Conservation (phyloP, 2,888 invertebrate species). For the Steromphala cineraria region DNA sequence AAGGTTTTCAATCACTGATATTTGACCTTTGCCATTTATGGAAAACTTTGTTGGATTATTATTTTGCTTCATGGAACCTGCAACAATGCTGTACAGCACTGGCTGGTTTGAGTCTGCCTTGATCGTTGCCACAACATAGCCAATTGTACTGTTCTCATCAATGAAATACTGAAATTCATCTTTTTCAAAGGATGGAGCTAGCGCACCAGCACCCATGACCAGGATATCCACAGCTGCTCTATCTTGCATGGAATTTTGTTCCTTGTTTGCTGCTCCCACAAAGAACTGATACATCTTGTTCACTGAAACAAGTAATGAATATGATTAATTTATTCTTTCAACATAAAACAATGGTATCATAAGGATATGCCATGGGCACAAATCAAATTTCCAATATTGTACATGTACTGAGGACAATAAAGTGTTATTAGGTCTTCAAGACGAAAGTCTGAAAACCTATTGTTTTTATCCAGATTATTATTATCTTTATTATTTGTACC, state of each 20-base stretch:
- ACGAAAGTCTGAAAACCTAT: no score
- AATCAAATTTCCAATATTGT: no score
- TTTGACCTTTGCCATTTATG: constrained; percentile 62
- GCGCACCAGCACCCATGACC: constrained; percentile 83
- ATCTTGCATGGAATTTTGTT: constrained; percentile 82
- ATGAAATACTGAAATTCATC: constrained; percentile 87
- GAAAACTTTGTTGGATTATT: constrained; percentile 74
- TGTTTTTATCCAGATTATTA: no score
- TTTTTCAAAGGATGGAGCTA: constrained; percentile 85
- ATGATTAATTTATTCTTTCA: no score
- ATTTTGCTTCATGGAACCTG: constrained; percentile 77
- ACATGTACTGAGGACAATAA: no score
- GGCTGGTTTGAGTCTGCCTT: constrained; percentile 80
- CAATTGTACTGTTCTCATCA: constrained; percentile 84
- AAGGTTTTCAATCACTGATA: constrained; percentile 80
- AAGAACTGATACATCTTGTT: constrained; percentile 85
- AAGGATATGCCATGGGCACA: no score
- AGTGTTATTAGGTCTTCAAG: no score
- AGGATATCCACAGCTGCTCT: constrained; percentile 89
- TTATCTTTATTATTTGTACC: no score
- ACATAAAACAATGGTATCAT: no score
- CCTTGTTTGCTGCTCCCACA: constrained; percentile 90
- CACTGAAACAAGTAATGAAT: constrained; percentile 44
- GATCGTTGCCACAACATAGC: constrained; percentile 83
- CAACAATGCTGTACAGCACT: constrained; percentile 80